Evolutionary conservation across 2,888 invertebrate species (phyloP), one percentile per base, ranked within the genome.

Genomic region (Agrotis clavis): DNA sequence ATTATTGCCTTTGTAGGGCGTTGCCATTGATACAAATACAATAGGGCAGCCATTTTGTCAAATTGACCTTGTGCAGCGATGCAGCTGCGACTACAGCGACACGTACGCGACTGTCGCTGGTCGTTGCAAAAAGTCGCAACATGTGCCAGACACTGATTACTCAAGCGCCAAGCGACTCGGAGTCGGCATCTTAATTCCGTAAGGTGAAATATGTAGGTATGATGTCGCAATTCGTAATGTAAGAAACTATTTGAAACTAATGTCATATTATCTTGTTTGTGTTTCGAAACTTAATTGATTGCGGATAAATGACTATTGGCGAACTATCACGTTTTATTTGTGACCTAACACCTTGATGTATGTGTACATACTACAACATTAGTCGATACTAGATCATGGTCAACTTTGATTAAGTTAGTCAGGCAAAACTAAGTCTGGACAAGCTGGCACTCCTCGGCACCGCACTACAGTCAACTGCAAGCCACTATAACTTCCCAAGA

Each of bases 41-140:
- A 78, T 76, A 66, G 66, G 21, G 63, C 65, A 74, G 80, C 79
- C 80, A 82, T 79, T 80, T 82, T 80, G 83, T 82, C 60, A 77
- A n/a, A 79, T 77, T 80, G 80, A 82, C 83, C 79, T 82, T 82
- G 79, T 79, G 74, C 72, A 62, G 25, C 71, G 67, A 69, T 74
- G 80, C 80, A 80, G 80, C 80, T 80, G 80, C 82, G 59, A 57
- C 57, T 57, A n/a, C 30, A 1, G 56, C 18, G 18, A 41, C 16
- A 25, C 57, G 66, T 50, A 56, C 50, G 56, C 79, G 67, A 82
- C 79, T 68, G 61, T 70, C 70, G 77, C 19, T 64, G 64, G 57
- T 64, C 69, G 69, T 16, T 61, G 79, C 47, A 64, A 77, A 77
- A 82, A 80, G 60, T 74, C 79, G 79, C 61, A 21, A 64, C 56